These are phyloP conservation scores for Cybosia mesomella DNA, from an alignment of 2,888 invertebrate species.

Conservation along the genomic window DNA sequence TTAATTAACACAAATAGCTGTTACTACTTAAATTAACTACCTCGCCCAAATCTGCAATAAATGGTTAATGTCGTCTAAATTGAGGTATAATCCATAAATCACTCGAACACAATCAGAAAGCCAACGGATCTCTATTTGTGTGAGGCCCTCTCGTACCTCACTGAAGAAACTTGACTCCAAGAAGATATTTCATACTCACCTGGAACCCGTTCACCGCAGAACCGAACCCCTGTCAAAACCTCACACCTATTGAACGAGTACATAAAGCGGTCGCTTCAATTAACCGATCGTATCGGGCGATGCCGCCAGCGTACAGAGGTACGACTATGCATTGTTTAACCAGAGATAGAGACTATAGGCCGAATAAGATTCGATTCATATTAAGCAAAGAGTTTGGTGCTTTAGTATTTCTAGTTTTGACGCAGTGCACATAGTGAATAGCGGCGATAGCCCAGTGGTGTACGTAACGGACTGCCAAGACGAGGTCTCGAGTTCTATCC, in stretches of 20 bases:
- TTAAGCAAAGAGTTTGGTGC: background rate
- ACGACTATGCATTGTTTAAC: slow-evolving; percentile 35
- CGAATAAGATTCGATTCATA: background rate
- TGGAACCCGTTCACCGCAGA: slow-evolving; percentile 8
- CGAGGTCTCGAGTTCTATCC: no score
- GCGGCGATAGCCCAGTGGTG: no score
- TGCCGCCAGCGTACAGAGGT: slow-evolving; percentile 19
- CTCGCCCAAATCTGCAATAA: background rate
- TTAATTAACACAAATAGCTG: background rate
- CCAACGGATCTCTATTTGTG: background rate
- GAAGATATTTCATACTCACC: slow-evolving; percentile 14
- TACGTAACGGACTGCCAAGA: no score
- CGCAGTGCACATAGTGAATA: no score
- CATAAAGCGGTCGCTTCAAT: slow-evolving; percentile 34
- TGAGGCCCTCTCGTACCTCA: background rate
- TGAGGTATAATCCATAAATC: background rate
- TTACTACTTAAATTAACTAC: background rate
- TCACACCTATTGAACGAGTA: slow-evolving; percentile 17
- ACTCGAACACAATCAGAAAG: background rate
- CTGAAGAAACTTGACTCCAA: background rate
- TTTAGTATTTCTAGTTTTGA: no score
- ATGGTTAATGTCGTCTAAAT: background rate
- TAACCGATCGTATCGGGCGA: slow-evolving; percentile 26
- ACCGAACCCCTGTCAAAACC: slow-evolving; percentile 16
- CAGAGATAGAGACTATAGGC: background rate